phyloP scores from a whole-genome alignment of 1,140 invertebrate genomes.

The Maniola jurtina region DNA sequence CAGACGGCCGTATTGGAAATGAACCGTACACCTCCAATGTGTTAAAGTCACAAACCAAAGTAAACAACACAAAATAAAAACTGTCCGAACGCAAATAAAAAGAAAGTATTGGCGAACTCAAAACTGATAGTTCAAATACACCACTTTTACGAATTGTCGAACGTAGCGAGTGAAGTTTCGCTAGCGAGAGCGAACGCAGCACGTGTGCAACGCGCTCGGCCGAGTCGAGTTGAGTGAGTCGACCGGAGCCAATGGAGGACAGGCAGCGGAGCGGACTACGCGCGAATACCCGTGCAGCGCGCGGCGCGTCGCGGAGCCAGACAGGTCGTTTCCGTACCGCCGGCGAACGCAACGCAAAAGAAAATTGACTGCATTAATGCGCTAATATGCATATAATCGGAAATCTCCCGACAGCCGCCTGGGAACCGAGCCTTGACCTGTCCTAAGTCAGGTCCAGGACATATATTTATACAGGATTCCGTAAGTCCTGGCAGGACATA shows the following conservation, averaged over 20 bases:
- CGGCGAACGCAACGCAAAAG: slow-evolving; percentile 40
- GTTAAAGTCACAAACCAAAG: slow-evolving; percentile 58
- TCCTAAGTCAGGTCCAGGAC: not conserved
- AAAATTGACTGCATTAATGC: slow-evolving; percentile 50
- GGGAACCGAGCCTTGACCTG: slow-evolving; percentile 17
- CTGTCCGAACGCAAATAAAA: slow-evolving; percentile 53
- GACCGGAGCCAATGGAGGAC: slow-evolving; percentile 47
- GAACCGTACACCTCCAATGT: slow-evolving; percentile 70
- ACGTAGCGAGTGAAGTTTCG: slow-evolving; percentile 63
- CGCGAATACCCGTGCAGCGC: slow-evolving; percentile 31
- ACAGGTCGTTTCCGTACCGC: slow-evolving; percentile 42
- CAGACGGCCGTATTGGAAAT: slow-evolving; percentile 67
- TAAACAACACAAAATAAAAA: slow-evolving; percentile 70
- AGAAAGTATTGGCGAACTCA: slow-evolving; percentile 52
- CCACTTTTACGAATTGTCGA: slow-evolving; percentile 58
- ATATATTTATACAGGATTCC: not conserved
- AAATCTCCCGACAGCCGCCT: slow-evolving; percentile 45
- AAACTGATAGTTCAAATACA: slow-evolving; percentile 51
- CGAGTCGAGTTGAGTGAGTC: slow-evolving; percentile 57
- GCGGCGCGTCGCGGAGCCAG: slow-evolving; percentile 18
- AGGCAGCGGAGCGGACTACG: slow-evolving; percentile 25
- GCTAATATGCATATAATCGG: slow-evolving; percentile 56
- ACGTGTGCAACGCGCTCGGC: slow-evolving; percentile 49
- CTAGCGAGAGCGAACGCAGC: slow-evolving; percentile 39
- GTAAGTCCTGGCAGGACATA: too few species aligned